phyloP scores from a whole-genome alignment of 1,140 invertebrate genomes.

The Drosophila asahinai region DNA sequence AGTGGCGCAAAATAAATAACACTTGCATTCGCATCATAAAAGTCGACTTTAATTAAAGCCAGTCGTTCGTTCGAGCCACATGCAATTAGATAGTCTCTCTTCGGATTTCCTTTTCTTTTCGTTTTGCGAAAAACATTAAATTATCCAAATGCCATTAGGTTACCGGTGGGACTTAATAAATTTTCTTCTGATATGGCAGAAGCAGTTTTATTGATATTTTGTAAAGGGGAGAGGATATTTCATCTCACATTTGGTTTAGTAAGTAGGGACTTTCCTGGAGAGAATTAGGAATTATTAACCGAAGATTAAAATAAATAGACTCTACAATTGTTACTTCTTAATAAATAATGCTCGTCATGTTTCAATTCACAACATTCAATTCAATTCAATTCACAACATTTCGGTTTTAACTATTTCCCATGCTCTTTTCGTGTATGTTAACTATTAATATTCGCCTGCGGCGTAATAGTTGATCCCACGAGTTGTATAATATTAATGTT shows the following conservation, averaged over 20 bases:
- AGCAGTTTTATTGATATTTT: too few relatives aligned
- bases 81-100: slow-evolving; percentile 56
- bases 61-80: slow-evolving; percentile 49
- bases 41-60: slow-evolving; percentile 74
- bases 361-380: too few relatives aligned
- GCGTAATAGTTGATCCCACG: slow-evolving; percentile 24
- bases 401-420: slow-evolving; percentile 11
- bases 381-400: too few relatives aligned
- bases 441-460: slow-evolving; percentile 10
- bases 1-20: slow-evolving; percentile 39
- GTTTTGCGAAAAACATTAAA: not conserved
- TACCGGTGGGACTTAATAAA: too few relatives aligned
- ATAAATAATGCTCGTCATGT: too few relatives aligned
- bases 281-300: too few relatives aligned
- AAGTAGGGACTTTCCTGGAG: too few relatives aligned
- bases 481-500: slow-evolving; percentile 34
- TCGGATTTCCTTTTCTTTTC: not conserved
- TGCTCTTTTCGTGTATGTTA: slow-evolving; percentile 16
- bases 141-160: not conserved
- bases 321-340: too few relatives aligned
- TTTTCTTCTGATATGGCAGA: too few relatives aligned
- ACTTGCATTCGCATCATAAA: slow-evolving; percentile 72
- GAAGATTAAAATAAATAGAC: too few relatives aligned
- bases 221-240: too few relatives aligned
- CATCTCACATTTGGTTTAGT: too few relatives aligned